Conservation (phyloP, 2,888 invertebrate species). For the Fissipunctia ypsillon region DNA sequence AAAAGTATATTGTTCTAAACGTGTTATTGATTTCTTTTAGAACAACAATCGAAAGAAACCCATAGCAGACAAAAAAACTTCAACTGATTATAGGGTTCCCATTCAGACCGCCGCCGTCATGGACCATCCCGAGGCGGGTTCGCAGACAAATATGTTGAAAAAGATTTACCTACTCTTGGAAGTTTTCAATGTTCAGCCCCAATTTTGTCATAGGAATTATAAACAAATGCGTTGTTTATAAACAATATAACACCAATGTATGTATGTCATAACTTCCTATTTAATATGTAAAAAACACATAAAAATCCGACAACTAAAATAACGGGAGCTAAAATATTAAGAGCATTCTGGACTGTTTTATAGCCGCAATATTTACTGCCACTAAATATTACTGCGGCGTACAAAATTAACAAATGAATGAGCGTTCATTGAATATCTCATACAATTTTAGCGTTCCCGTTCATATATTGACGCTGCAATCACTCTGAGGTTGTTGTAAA, state of each 20-base stretch:
- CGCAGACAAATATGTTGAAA: conserved; percentile 29
- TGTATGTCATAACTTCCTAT: conserved; percentile 63
- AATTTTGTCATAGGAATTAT: conserved; percentile 23
- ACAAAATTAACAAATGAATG: conserved; percentile 89
- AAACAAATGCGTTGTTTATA: conserved; percentile 52
- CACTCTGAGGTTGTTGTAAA: conserved; percentile 81
- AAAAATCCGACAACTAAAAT: conserved; percentile 62
- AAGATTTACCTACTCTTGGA: conserved; percentile 12
- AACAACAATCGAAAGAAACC: conserved; percentile 38
- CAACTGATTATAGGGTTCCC: conserved; percentile 55
- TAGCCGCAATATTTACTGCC: conserved; percentile 83
- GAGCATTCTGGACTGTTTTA: conserved; percentile 81
- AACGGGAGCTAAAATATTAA: conserved; percentile 78
- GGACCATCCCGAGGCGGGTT: conserved; percentile 17
- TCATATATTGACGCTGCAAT: conserved; percentile 80
- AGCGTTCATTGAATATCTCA: conserved; percentile 82
- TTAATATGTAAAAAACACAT: conserved; percentile 52
- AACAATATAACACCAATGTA: conserved; percentile 42
- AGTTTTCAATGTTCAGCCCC: background rate
- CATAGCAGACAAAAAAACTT: conserved; percentile 29
- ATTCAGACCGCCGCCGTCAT: conserved; percentile 42
- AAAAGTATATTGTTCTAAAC: conserved; percentile 19
- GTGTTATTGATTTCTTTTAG: conserved; percentile 52
- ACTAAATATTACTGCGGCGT: conserved; percentile 83
- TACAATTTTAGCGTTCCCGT: conserved; percentile 81